Evolutionary conservation across 2,797 vertebrate species (phyloP).

Genomic region (Capromys pilorides): DNA sequence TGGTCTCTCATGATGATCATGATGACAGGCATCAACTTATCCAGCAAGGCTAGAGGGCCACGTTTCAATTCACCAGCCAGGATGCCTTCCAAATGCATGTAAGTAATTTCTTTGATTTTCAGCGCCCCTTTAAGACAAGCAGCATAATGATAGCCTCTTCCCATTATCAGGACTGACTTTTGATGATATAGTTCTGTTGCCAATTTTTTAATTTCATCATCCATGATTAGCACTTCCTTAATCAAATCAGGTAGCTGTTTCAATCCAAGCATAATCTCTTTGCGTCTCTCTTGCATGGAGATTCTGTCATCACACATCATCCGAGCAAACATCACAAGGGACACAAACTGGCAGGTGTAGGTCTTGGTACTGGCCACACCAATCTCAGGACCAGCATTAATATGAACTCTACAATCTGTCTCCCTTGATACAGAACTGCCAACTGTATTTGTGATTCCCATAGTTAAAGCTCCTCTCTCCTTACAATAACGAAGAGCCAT

Average conservation of each 20-base stretch:
- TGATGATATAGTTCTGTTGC: constrained; percentile 96
- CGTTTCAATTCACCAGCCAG: constrained; percentile 98
- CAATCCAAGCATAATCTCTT: constrained; percentile 95
- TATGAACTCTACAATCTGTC: constrained; percentile 98
- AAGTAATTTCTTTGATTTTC: constrained; percentile 99
- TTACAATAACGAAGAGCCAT: constrained; percentile 97
- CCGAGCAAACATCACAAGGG: constrained; percentile 97
- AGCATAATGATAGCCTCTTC: constrained; percentile 97
- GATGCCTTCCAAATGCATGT: constrained; percentile 99
- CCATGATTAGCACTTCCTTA: constrained; percentile 96
- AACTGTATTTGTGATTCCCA: constrained; percentile 98
- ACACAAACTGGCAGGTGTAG: constrained; percentile 98
- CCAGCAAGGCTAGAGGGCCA: constrained; percentile 95
- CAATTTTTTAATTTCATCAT: constrained; percentile 98
- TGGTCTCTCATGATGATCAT: constrained; percentile 99
- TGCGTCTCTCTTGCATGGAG: constrained; percentile 96
- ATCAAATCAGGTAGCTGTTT: constrained; percentile 95
- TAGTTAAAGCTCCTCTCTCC: constrained; percentile 95
- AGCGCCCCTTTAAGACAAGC: constrained; percentile 98
- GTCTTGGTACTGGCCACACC: constrained; percentile 99
- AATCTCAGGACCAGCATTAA: constrained; percentile 98
- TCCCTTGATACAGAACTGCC: constrained; percentile 98
- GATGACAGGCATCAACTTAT: constrained; percentile 98
- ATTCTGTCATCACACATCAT: constrained; percentile 98
- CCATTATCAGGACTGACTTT: constrained; percentile 99